Conservation (phyloP, 2,113 vertebrate species). For the Elachura formosa region DNA sequence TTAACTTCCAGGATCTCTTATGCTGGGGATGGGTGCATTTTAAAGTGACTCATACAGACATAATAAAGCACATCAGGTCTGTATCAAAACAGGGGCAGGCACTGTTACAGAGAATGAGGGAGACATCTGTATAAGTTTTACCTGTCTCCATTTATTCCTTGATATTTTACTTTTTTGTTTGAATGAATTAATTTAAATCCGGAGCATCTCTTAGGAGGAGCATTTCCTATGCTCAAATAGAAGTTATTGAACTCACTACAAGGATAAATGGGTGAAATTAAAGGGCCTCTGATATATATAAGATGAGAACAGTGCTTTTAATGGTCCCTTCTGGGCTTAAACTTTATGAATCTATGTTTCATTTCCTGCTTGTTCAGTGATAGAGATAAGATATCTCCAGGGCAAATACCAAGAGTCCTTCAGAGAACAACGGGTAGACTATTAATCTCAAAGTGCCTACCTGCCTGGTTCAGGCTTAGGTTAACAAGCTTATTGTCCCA, state of each 20-base stretch:
- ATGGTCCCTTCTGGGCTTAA: conserved; percentile 54
- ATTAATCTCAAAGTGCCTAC: conserved; percentile 50
- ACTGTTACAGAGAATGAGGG: not conserved
- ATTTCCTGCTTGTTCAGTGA: conserved; percentile 57
- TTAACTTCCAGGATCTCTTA: not conserved
- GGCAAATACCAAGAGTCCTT: conserved; percentile 42
- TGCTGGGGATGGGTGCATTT: not conserved
- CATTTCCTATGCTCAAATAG: conserved; percentile 11
- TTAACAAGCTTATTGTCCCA: conserved; percentile 56
- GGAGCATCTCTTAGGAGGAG: not conserved
- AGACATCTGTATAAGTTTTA: not conserved
- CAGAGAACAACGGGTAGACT: conserved; percentile 18
- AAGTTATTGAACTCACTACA: conserved; percentile 38
- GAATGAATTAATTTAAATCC: conserved; percentile 3
- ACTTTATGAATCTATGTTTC: conserved; percentile 66
- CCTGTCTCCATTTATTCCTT: not conserved
- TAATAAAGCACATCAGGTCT: no score
- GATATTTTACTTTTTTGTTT: not conserved
- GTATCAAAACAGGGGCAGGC: not conserved
- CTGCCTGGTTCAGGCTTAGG: conserved; percentile 43
- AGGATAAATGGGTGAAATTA: conserved; percentile 57
- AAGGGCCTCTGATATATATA: conserved; percentile 34
- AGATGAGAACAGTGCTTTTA: conserved; percentile 17
- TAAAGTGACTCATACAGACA: not conserved
- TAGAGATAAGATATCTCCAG: conserved; percentile 45